A percentile compares a stretch with the other conserved stretches of the same genome.
Conservation (phyloP, 2,888 invertebrate genomes). For the Deilephila elpenor region DNA sequence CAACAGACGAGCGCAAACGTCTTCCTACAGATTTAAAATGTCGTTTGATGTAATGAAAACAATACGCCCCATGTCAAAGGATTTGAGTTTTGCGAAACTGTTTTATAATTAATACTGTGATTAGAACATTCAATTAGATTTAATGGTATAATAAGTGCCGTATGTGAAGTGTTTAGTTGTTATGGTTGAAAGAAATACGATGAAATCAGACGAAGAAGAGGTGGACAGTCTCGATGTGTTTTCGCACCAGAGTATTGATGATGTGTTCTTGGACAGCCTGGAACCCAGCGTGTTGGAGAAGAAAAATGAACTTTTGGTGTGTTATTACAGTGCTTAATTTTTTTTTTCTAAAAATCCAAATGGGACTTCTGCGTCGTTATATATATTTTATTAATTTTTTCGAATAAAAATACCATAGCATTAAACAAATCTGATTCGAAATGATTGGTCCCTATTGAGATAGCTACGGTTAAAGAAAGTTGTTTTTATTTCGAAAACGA, state of each 20-base stretch:
- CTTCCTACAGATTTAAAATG: slow-evolving; percentile 62
- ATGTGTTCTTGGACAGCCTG: slow-evolving; percentile 74
- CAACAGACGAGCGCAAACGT: slow-evolving; percentile 54
- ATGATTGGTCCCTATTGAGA: too few relatives aligned
- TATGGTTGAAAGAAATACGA: slow-evolving; percentile 72
- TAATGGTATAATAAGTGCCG: slow-evolving; percentile 13
- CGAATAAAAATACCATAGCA: too few relatives aligned
- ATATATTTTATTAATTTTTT: too few relatives aligned
- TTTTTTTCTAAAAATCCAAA: too few relatives aligned
- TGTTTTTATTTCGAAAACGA: too few relatives aligned
- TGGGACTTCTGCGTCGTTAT: too few relatives aligned
- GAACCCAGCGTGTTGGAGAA: slow-evolving; percentile 67
- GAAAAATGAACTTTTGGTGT: slow-evolving; percentile 64
- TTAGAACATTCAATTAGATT: neutral
- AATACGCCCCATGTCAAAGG: slow-evolving; percentile 7
- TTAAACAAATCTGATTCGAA: too few relatives aligned
- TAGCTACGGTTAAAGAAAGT: too few relatives aligned
- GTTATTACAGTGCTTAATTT: slow-evolving; percentile 38
- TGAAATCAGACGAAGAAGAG: slow-evolving; percentile 70
- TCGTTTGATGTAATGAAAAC: slow-evolving; percentile 55
- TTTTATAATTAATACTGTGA: neutral
- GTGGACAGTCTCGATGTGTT: slow-evolving; percentile 77
- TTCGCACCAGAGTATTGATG: slow-evolving; percentile 55
- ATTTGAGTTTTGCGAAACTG: neutral
- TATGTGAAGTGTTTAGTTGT: slow-evolving; percentile 41